A percentile compares a stretch with the other conserved stretches of the same genome.
These are phyloP conservation scores for Leuciscus waleckii DNA, from an alignment of 2,797 vertebrate species.

Conservation along the genomic window DNA sequence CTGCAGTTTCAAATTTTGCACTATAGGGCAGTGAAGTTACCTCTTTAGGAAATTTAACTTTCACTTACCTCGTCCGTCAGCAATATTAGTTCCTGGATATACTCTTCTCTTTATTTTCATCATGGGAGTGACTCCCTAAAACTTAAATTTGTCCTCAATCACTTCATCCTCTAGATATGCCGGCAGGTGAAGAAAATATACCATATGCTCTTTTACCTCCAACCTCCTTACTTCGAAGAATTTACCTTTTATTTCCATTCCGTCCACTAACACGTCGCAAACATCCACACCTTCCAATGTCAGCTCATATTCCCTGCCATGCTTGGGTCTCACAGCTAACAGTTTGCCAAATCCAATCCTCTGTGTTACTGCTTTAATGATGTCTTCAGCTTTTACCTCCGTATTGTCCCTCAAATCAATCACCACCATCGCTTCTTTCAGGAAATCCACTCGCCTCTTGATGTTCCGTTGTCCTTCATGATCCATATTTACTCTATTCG, in stretches of 20 bases:
- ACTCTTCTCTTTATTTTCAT: not conserved
- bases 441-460: not conserved
- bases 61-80: slow-evolving; percentile 26
- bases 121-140: slow-evolving; percentile 9
- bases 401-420: not conserved
- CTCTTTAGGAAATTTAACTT: not conserved
- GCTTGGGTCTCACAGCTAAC: not conserved
- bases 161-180: not conserved
- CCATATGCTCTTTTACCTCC: not conserved
- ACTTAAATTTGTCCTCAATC: not conserved
- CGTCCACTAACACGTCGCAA: not conserved
- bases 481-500: not conserved
- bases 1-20: not conserved
- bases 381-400: not conserved
- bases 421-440: not conserved
- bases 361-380: not conserved
- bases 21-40: slow-evolving; percentile 22
- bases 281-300: not conserved
- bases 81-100: not conserved
- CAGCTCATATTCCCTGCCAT: not conserved
- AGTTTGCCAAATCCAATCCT: not conserved
- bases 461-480: too few species aligned
- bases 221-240: not conserved
- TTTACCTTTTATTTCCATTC: not conserved
- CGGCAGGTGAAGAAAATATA: slow-evolving; percentile 23